Evolutionary conservation across 2,797 vertebrate genomes (phyloP).

Genomic region (Pelobates cultripes): DNA sequence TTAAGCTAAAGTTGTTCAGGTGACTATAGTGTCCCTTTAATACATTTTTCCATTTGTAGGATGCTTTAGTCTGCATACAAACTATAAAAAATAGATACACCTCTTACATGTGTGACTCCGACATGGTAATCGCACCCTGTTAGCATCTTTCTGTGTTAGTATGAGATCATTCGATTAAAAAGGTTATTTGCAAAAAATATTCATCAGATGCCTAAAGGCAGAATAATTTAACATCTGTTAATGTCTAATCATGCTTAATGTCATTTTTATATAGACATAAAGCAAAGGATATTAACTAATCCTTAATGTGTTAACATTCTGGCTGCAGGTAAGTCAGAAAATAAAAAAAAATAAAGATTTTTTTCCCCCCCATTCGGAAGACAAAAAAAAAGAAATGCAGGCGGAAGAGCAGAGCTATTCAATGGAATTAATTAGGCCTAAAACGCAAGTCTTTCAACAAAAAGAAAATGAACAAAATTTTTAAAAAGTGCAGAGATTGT

Average conservation of each 20-base stretch:
- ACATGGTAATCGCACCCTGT: too few relatives aligned
- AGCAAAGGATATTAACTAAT: conserved; percentile 52
- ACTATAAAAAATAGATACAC: too few relatives aligned
- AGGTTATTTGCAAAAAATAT: conserved; percentile 49
- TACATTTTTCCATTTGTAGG: too few relatives aligned
- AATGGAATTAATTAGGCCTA: conserved; percentile 14
- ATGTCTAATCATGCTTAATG: conserved; percentile 53
- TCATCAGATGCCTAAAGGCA: conserved; percentile 36
- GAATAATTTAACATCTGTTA: conserved; percentile 54
- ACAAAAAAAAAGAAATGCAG: conserved; percentile 1
- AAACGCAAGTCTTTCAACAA: not conserved
- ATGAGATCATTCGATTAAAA: conserved; percentile 42
- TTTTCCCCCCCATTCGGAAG: conserved; percentile 6
- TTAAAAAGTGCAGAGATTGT: conserved; percentile 12
- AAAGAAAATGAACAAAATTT: not conserved
- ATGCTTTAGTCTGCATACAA: too few relatives aligned
- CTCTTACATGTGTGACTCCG: too few relatives aligned
- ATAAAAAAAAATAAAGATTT: conserved; percentile 15
- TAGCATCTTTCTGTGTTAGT: conserved; percentile 5
- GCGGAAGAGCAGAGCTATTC: conserved; percentile 6
- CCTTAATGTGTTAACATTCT: conserved; percentile 48
- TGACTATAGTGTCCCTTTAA: too few relatives aligned
- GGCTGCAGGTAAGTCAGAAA: conserved; percentile 30
- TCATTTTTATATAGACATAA: conserved; percentile 55
- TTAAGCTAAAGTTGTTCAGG: too few relatives aligned